Conservation (phyloP, 2,888 invertebrate species). For the Rhamnusium bicolor region DNA sequence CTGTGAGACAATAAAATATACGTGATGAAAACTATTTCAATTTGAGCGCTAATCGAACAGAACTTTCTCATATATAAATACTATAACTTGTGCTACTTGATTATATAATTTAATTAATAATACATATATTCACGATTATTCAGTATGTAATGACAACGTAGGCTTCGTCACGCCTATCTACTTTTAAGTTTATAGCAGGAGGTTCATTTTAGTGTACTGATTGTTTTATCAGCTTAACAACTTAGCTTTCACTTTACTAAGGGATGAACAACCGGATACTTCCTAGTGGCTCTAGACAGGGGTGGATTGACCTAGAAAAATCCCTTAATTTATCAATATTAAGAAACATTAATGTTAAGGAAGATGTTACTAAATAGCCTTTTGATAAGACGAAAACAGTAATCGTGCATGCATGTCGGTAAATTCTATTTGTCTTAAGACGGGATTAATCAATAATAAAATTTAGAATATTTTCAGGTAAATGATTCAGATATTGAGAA, state of each 20-base stretch:
- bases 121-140: neutral
- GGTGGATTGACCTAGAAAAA: conserved; percentile 17
- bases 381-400: neutral
- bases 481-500: too few species aligned
- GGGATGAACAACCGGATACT: conserved; percentile 20
- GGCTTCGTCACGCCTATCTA: conserved; percentile 17
- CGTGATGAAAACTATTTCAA: too few species aligned
- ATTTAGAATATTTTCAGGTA: too few species aligned
- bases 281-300: conserved; percentile 3
- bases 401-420: neutral
- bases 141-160: neutral
- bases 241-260: conserved; percentile 27
- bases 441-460: too few species aligned
- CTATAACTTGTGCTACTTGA: too few species aligned
- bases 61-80: too few species aligned
- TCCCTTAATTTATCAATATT: conserved; percentile 2
- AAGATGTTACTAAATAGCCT: neutral
- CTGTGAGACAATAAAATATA: too few species aligned
- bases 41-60: too few species aligned
- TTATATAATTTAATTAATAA: neutral
- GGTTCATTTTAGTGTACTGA: conserved; percentile 21
- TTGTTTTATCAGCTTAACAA: conserved; percentile 35
- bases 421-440: neutral
- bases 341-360: neutral
- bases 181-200: conserved; percentile 22